These are phyloP conservation scores for Heterodera filipjevi DNA, from an alignment of 2,888 invertebrate genomes.

Conservation along the genomic window DNA sequence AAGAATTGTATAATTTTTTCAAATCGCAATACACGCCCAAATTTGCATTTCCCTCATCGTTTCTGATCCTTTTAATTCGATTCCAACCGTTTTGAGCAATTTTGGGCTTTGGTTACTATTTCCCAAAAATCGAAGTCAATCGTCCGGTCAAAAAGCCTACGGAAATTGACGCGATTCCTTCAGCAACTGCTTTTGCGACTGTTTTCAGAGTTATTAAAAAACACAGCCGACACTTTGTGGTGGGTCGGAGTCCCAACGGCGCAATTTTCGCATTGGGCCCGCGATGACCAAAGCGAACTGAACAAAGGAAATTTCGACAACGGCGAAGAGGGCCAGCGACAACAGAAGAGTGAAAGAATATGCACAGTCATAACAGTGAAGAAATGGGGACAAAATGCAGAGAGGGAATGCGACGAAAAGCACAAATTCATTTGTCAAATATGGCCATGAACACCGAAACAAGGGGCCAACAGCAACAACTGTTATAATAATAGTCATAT, in stretches of 20 bases:
- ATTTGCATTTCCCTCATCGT: too few relatives aligned
- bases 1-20: too few relatives aligned
- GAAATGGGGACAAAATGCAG: conserved; percentile 12
- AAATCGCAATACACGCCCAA: too few relatives aligned
- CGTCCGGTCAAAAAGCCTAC: too few relatives aligned
- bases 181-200: neutral
- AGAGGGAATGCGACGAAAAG: conserved; percentile 30
- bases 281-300: neutral
- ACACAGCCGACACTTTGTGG: conserved; percentile 19
- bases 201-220: conserved; percentile 31
- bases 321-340: neutral
- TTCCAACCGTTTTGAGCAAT: too few relatives aligned
- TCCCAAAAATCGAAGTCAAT: neutral
- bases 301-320: neutral
- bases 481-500: neutral
- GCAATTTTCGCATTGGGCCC: neutral
- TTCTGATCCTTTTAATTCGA: too few relatives aligned
- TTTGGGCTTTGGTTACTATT: too few relatives aligned
- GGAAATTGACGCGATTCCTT: too few relatives aligned
- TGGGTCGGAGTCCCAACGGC: conserved; percentile 35
- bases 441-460: conserved; percentile 14
- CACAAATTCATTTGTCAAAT: conserved; percentile 35
- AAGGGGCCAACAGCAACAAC: neutral
- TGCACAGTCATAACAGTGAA: conserved; percentile 34
- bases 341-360: too few relatives aligned